Evolutionary conservation across 2,113 vertebrate genomes (phyloP).

Genomic region (Cyphomyrus plagiostoma): DNA sequence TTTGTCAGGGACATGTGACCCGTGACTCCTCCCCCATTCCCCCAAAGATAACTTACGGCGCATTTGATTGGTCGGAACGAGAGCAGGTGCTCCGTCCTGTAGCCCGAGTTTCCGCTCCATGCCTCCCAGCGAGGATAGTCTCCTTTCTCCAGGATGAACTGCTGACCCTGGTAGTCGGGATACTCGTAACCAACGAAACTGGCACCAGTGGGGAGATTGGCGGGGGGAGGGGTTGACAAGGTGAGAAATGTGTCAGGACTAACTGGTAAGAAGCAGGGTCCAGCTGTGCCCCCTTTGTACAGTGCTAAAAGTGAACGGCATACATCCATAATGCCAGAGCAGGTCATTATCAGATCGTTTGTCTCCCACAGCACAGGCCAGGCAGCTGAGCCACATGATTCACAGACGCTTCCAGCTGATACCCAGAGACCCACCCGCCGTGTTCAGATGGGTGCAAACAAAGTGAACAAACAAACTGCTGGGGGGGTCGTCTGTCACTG

Average conservation of each 20-base stretch:
- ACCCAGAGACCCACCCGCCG: background rate
- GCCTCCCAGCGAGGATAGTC: conserved; percentile 87
- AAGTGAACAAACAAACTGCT: background rate
- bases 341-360: conserved; percentile 49
- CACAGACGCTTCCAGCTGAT: conserved; percentile 9
- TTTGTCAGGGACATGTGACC: background rate
- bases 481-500: background rate
- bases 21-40: background rate
- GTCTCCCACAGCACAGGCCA: conserved; percentile 51
- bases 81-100: conserved; percentile 87
- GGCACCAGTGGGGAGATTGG: conserved; percentile 12
- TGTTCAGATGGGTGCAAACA: background rate
- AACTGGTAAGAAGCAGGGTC: conserved; percentile 26
- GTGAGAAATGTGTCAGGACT: conserved; percentile 17
- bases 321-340: background rate
- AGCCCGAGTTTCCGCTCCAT: conserved; percentile 89
- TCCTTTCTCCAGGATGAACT: conserved; percentile 95
- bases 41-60: conserved; percentile 65
- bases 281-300: conserved; percentile 25
- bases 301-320: conserved; percentile 51
- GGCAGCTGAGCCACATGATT: background rate
- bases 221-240: conserved; percentile 10
- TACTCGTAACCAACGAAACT: conserved; percentile 92
- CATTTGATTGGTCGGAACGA: conserved; percentile 89
- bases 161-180: conserved; percentile 92